Evolutionary conservation across 53 echinoderm and acorn worm genomes (phyloP), one percentile per base, ranked within the genome.

Genomic region (Mesocentrotus franciscanus): DNA sequence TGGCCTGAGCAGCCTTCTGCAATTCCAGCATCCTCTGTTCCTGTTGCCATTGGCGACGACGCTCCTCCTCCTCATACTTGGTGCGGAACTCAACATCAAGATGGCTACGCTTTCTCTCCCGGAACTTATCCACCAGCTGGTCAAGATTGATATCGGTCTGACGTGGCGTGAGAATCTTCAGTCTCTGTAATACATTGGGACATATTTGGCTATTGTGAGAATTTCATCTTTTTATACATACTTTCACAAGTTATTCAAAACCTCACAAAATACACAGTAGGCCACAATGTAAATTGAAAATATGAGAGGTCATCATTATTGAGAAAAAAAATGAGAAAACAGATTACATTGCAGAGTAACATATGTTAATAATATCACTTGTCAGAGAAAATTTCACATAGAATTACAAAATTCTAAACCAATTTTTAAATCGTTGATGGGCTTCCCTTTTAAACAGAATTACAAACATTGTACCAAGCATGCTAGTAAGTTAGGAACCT

Each of bases 91-190:
- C 98, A 3, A 99, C 95, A 61, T 99, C 98, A 5, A 97, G 96
- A 56, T 99, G 98, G 32, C 96, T 97, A 9, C 97, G 96, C 92
- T 99, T 99, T 26, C 98, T 90, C 95, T 98, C 99, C 17, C 99
- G 90, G 96, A 99, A 99, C 93, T 93, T 96, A 62, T 99, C 99
- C 72, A 99, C 99, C 49, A 99, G 96, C 85, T 98, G 92, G 58
- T 99, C 97, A 8, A 99, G 96, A 81, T 99, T 98, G 61, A 97
- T 94, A 56, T 98, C 98, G 0, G 98, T 97, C 90, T 99, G 99
- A 18, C 99, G 97, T 22, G 98, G 98, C 2, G 99, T 99, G n/a
- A 99, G 96, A 30, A 98, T 92, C 90, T 97, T 99, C 94, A 99
- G 93, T 71, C 99, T 95, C 99, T 97, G 96, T 30, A 36, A 59